Base-by-base conservation (phyloP, 1,140 invertebrate species). In the Tribolium castaneum region DNA sequence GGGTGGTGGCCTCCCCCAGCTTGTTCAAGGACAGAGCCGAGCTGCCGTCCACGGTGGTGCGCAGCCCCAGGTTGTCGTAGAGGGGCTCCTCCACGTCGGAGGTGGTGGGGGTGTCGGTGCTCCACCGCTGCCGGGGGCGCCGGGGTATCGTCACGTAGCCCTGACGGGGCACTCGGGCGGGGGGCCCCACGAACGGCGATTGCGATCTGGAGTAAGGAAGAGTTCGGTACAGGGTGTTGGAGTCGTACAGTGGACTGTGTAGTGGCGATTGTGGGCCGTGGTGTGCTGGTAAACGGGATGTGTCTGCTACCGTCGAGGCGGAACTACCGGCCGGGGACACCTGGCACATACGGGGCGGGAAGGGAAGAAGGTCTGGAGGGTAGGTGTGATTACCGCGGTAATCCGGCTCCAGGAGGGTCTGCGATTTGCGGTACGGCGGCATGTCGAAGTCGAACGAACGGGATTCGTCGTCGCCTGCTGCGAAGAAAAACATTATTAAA, bases 41-140 rank as follows among this genome's bases (percentile, higher is more conserved):
- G 81, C 94, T 95, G 3, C 94, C 95, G 78, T 95, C 93, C 0
- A 94, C 95, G n/a, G 95, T 96, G 1, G 93, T 95, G 56, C 95
- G 89, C 0, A 92, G 86, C 0, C 95, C 95, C 9, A 96, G 86
- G 83, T 96, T 96, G 83, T 96, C 95, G 83, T 96, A 96, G 2
- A 95, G 90, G 0, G 94, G 94, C 83, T 96, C 94, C 16, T 90
- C 87, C 13, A 90, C 88, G 22, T 86, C 83, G 2, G 83, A 80
- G 6, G 52, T 74, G 0, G 81, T 78, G 4, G 85, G 80, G 6
- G 85, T 85, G 82, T 90, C 89, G 75, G 88, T 89, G 70, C 93
- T 93, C 94, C 95, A 96, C 76, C 94, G 95, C 0, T 94, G 94
- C 54, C 95, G 88, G 0, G 95, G 95, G 83, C 95, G 88, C 76